These are phyloP conservation scores for Nannobrachium achirus DNA, from an alignment of 2,113 vertebrate genomes.

Conservation along the genomic window DNA sequence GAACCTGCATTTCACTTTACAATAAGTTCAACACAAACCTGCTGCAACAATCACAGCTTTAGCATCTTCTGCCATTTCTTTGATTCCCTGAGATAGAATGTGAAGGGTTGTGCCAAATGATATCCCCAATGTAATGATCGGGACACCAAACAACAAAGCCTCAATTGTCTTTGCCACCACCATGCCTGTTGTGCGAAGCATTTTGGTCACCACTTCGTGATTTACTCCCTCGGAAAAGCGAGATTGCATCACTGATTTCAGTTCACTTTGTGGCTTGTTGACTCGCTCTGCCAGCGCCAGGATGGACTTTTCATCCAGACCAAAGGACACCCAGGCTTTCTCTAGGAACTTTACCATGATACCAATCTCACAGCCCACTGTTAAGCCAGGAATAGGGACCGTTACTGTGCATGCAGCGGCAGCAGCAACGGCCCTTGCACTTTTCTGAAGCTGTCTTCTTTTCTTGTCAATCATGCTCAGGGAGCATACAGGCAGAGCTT, in stretches of 20 bases:
- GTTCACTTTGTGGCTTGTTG: constrained; percentile 64
- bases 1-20: too few relatives aligned
- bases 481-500: constrained; percentile 57
- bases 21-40: too few relatives aligned
- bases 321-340: constrained; percentile 66
- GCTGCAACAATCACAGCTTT: too few relatives aligned
- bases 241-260: constrained; percentile 61
- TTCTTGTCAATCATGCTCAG: constrained; percentile 64
- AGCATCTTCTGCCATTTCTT: constrained; percentile 26
- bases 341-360: constrained; percentile 48
- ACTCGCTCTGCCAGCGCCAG: constrained; percentile 66
- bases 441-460: constrained; percentile 63
- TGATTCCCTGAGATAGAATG: constrained; percentile 29
- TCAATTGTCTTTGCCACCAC: not conserved
- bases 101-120: constrained; percentile 21
- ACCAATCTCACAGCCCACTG: constrained; percentile 67
- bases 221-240: constrained; percentile 26
- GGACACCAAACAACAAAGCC: constrained; percentile 16
- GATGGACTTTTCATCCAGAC: constrained; percentile 72
- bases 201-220: not conserved
- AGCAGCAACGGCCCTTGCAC: not conserved
- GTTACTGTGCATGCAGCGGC: constrained; percentile 24
- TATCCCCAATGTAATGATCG: constrained; percentile 22
- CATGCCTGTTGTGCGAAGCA: not conserved
- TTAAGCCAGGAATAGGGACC: constrained; percentile 69